Evolutionary conservation across 2,797 vertebrate species (phyloP).

Genomic region (Sebastes kiyomatsui): DNA sequence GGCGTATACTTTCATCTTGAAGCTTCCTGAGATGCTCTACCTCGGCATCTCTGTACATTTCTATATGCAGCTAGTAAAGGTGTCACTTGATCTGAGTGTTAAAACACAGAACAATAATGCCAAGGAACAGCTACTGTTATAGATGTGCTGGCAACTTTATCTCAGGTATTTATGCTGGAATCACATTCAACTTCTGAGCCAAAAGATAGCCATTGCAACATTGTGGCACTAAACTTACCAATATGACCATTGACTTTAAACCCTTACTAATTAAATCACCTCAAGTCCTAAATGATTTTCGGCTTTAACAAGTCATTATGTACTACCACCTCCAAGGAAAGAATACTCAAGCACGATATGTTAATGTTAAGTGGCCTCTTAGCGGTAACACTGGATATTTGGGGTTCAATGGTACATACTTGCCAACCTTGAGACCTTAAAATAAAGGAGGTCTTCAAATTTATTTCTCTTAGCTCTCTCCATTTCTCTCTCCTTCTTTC

Average conservation of each 20-base stretch:
- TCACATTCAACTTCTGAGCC: neutral
- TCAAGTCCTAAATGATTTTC: neutral
- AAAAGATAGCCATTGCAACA: neutral
- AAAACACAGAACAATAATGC: neutral
- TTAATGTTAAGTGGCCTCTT: neutral
- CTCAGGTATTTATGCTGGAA: neutral
- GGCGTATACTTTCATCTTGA: conserved; percentile 56
- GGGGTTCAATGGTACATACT: neutral
- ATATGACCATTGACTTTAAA: neutral
- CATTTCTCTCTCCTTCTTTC: no score
- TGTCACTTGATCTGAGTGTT: neutral
- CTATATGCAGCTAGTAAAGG: neutral
- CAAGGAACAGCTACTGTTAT: no score
- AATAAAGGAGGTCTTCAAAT: no score
- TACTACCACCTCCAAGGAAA: neutral
- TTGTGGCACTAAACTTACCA: neutral
- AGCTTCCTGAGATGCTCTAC: conserved; percentile 13
- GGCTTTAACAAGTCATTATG: neutral
- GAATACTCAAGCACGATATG: neutral
- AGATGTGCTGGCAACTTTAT: neutral
- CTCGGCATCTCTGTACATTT: neutral
- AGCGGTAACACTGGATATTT: neutral
- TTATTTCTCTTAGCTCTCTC: no score
- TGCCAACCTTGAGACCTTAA: no score
- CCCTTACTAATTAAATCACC: neutral